phyloP scores from a whole-genome alignment of 2,888 invertebrate species.

The Sussaba pulchella region DNA sequence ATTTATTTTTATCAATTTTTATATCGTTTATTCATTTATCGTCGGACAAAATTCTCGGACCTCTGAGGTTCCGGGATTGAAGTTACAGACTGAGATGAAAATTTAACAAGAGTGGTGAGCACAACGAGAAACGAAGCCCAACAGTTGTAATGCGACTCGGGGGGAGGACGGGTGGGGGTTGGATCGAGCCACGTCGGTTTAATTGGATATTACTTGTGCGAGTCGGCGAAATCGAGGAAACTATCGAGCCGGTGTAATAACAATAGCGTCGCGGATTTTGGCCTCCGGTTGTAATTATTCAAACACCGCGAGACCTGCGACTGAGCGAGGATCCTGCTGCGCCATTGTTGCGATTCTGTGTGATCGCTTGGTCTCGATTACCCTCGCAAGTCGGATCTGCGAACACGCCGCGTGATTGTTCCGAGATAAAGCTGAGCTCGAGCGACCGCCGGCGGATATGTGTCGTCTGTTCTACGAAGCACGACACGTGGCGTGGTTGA shows the following conservation, averaged over 20 bases:
- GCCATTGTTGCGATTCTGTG: conserved; percentile 1
- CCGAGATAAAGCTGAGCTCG: too few species aligned
- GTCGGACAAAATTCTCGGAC: conserved; percentile 6
- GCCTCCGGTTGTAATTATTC: background rate
- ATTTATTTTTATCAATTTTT: background rate
- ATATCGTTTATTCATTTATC: background rate
- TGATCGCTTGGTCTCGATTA: conserved; percentile 29
- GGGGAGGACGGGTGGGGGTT: conserved; percentile 44
- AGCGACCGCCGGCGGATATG: too few species aligned
- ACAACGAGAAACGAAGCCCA: conserved; percentile 72
- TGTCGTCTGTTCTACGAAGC: background rate
- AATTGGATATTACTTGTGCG: conserved; percentile 75
- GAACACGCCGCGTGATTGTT: too few species aligned
- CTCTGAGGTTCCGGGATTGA: background rate
- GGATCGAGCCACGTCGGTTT: conserved; percentile 67
- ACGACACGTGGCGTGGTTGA: conserved; percentile 26
- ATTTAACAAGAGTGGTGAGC: conserved; percentile 2
- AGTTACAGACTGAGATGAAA: conserved; percentile 5
- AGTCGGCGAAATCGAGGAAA: conserved; percentile 56
- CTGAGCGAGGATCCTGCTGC: too few species aligned
- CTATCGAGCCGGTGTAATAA: conserved; percentile 15
- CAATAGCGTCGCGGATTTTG: background rate
- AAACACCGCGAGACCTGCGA: too few species aligned
- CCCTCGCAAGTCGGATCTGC: background rate
- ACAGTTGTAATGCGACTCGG: conserved; percentile 74